These are phyloP conservation scores for Phortica magna DNA, from an alignment of 2,888 invertebrate species.

Conservation along the genomic window DNA sequence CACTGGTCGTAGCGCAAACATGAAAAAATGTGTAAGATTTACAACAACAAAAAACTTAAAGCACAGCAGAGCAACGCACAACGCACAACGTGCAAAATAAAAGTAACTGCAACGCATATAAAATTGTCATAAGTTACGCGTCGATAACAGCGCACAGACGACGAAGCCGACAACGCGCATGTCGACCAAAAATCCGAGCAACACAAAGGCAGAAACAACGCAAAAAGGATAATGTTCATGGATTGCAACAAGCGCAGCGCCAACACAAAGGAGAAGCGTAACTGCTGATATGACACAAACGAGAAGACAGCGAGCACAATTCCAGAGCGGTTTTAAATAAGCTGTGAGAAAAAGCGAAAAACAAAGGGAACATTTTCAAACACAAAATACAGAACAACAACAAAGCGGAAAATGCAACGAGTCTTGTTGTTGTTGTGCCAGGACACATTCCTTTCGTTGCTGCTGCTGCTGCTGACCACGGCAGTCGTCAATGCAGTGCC, in stretches of 20 bases:
- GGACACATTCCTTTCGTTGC: not conserved
- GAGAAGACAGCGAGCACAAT: not conserved
- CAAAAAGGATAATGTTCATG: not conserved
- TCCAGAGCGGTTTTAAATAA: conserved; percentile 10
- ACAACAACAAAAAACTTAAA: conserved; percentile 5
- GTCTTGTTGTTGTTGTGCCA: not conserved
- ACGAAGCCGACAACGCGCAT: not conserved
- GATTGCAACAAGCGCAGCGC: not conserved
- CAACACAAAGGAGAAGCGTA: not conserved
- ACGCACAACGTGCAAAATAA: conserved; percentile 57
- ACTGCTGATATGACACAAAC: too few species aligned
- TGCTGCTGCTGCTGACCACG: not conserved
- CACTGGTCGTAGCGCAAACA: not conserved
- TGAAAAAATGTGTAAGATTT: conserved; percentile 8
- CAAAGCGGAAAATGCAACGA: not conserved
- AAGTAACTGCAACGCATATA: conserved; percentile 59
- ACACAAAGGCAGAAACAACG: conserved; percentile 5
- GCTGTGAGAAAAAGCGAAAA: not conserved
- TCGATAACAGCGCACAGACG: conserved; percentile 47
- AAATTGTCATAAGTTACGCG: conserved; percentile 63
- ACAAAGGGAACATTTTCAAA: not conserved
- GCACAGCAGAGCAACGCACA: not conserved
- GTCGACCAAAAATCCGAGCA: conserved; percentile 3
- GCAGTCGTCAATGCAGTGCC: conserved; percentile 43
- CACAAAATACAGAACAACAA: not conserved